Evolutionary conservation across 2,888 invertebrate genomes (phyloP), one percentile per base, ranked within the genome.

Genomic region (Fragum whitleyi): DNA sequence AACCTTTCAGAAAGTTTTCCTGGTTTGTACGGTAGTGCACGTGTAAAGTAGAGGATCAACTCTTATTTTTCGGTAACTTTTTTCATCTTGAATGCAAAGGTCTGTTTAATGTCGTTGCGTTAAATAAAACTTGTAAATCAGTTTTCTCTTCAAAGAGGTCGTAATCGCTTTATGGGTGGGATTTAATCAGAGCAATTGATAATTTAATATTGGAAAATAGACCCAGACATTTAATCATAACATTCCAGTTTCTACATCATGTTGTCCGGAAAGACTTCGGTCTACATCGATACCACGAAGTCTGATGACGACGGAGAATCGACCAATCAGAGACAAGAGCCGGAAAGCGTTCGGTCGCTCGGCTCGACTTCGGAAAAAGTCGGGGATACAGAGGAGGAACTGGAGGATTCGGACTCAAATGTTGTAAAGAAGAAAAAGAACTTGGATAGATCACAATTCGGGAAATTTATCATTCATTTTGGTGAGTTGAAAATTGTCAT

Each of bases 191-290:
- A 19, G 14, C n/a, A 47, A 47, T 47, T 5, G 14, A 47, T 47
- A 19, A 47, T 14, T 47, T 47, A 14, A 47, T 47, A 47, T 47
- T 47, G 47, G 47, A 14, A 47, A 47, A 47, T 47, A 19, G n/a
- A 47, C 14, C 14, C 19, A 47, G 47, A 47, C 14, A n/a, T 47
- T 47, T 47, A 14, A 47, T 61, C 14, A 36, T 36, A 21, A 65
- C 65, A 65, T 65, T 65, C 42, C 65, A 93, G 92, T 61, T 92
- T 92, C 74, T 93, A 90, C 87, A 89, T 93, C 74, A 90, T 92
- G 87, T 81, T 93, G 53, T 88, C 90, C 5, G 93, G 93, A 3
- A 85, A 85, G 72, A 90, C 91, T 29, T 92, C 92, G 0, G 90
- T 93, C 5, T 91, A 89, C 81, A 92, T 93, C 74, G 89, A 91